A percentile compares a stretch with the other conserved stretches of the same genome.
phyloP scores from a whole-genome alignment of 1,140 invertebrate genomes.

The Atta texana region DNA sequence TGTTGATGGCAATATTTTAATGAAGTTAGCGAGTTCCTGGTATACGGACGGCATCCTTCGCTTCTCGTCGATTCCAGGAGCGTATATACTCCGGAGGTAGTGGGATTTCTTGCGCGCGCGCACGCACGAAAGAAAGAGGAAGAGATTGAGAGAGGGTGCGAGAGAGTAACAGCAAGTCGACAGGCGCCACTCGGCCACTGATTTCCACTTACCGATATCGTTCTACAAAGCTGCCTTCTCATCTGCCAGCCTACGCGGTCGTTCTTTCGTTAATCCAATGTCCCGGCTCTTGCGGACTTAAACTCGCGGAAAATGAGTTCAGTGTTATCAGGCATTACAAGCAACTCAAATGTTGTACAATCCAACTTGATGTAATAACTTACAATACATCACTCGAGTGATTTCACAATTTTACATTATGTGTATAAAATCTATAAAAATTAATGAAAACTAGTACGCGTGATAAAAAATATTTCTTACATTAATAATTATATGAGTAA shows the following conservation, averaged over 20 bases:
- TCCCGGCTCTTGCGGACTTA: conserved; percentile 39
- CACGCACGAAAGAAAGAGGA: not conserved
- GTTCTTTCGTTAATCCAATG: conserved; percentile 35
- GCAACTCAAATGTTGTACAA: conserved; percentile 12
- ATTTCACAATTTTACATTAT: not conserved
- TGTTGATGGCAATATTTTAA: conserved; percentile 80
- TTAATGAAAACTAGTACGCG: not conserved
- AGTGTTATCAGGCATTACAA: conserved; percentile 30
- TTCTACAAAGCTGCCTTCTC: conserved; percentile 85
- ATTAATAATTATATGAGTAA: not conserved
- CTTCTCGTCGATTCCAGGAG: conserved; percentile 73
- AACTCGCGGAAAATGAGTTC: conserved; percentile 62
- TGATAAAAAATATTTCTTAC: not conserved
- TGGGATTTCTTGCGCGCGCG: conserved; percentile 46
- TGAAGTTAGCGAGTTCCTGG: conserved; percentile 80
- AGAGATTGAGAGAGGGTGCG: conserved; percentile 47
- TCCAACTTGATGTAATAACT: not conserved
- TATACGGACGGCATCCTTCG: conserved; percentile 62
- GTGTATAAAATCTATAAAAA: not conserved
- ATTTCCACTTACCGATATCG: conserved; percentile 86
- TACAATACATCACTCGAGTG: not conserved
- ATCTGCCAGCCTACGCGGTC: conserved; percentile 75
- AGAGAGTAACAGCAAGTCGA: conserved; percentile 49
- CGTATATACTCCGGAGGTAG: conserved; percentile 63
- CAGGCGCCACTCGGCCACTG: conserved; percentile 84